Conservation (phyloP, 92 coral and sea anemone species). For the Parazoanthus swiftii region DNA sequence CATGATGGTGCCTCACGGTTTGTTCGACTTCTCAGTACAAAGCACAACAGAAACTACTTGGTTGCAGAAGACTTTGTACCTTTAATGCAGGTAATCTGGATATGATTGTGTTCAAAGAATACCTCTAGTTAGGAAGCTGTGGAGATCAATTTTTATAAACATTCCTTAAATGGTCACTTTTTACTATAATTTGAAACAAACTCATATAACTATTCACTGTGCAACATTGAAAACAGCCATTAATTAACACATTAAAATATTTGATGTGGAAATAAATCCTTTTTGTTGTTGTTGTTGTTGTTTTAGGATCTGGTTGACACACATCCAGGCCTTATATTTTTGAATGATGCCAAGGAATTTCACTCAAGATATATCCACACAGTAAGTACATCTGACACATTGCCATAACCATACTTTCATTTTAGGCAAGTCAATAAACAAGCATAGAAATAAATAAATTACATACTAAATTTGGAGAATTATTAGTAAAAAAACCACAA, state of each 20-base stretch:
- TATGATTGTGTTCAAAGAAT: no score
- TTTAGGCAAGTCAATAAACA: no score
- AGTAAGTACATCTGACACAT: constrained; percentile 51
- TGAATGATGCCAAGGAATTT: constrained; percentile 91
- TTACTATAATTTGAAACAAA: no score
- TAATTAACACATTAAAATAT: not conserved
- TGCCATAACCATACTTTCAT: not conserved
- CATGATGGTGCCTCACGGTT: constrained; percentile 95
- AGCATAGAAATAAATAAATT: no score
- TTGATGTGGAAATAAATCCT: not conserved
- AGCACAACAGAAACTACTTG: constrained; percentile 67
- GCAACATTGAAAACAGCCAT: not conserved
- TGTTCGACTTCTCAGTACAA: constrained; percentile 76
- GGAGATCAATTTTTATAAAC: no score
- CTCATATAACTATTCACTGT: no score
- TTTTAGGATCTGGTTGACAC: constrained; percentile 85
- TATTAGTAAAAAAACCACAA: no score
- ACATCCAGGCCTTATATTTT: constrained; percentile 86
- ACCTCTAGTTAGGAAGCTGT: no score
- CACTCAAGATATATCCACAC: constrained; percentile 98
- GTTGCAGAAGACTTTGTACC: constrained; percentile 94
- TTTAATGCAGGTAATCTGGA: constrained; percentile 77
- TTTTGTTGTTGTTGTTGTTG: not conserved
- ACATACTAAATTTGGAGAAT: no score
- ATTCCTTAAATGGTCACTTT: no score